phyloP scores from a whole-genome alignment of 2,113 vertebrate genomes.

The Platanista minor region DNA sequence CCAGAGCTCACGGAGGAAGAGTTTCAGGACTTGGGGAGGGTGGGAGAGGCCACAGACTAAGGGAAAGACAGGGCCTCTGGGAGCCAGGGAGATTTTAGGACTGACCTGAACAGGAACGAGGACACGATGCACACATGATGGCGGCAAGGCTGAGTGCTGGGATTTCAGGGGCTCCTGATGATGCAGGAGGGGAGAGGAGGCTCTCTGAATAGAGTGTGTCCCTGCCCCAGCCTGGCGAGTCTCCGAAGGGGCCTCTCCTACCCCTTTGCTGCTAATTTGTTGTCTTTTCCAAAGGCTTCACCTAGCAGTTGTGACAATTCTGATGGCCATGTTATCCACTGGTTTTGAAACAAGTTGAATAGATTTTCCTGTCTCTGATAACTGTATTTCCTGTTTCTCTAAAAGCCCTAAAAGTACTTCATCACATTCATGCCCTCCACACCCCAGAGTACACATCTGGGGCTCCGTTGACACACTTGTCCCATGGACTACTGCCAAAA shows the following conservation, averaged over 20 bases:
- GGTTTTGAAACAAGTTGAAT: conserved; percentile 1
- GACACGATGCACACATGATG: not conserved
- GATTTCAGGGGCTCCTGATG: not conserved
- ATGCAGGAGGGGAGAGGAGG: not conserved
- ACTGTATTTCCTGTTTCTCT: conserved; percentile 45
- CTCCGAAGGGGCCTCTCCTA: not conserved
- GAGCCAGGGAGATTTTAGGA: not conserved
- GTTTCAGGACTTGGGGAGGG: not conserved
- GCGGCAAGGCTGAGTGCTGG: not conserved
- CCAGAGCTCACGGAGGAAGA: not conserved
- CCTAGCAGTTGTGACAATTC: not conserved
- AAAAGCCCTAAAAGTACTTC: conserved; percentile 19
- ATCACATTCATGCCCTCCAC: not conserved
- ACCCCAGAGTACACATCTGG: not conserved
- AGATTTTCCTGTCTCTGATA: not conserved
- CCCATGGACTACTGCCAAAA: not conserved
- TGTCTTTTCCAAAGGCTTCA: not conserved
- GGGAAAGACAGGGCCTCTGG: not conserved
- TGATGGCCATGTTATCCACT: not conserved
- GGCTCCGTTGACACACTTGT: conserved; percentile 10
- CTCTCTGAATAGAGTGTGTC: not conserved
- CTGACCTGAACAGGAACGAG: not conserved
- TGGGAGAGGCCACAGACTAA: not conserved
- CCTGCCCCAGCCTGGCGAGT: not conserved
- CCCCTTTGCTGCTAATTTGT: not conserved